Evolutionary conservation across 1,140 invertebrate genomes (phyloP), one percentile per base, ranked within the genome.

Genomic region (Caenorhabditis latens): DNA sequence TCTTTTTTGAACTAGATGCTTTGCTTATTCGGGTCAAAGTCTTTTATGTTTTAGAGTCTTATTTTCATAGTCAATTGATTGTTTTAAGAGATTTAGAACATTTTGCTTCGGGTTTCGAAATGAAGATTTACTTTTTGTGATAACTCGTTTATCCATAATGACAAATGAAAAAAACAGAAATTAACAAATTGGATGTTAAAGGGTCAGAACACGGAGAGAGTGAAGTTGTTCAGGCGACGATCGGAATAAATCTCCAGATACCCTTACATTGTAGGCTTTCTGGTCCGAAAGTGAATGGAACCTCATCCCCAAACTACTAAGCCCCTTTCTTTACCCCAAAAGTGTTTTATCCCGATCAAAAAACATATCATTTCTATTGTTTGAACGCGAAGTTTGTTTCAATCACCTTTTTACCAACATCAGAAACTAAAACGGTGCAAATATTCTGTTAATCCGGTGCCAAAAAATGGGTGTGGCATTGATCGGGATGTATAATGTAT

Each of bases 381-480:
- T 63, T 63, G 61, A 63, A 63, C 61, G 61, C 61, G 24, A 63
- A 32, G 24, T 63, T 63, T 63, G 61, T 63, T 63, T 63, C 61
- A 32, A 32, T 63, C 24, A 32, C 14, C 61, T 14, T 14, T 16
- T 58, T 3, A 7, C 8, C 55, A 63, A 24, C 24, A 63, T 32
- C 24, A 32, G 24, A 24, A 63, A 32, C 58, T 58, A 58, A 58
- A 58, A 32, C 0, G 19, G 24, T 40, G 21, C n/a, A 21, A 8
- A 58, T 58, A 58, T 32, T 32, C 8, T 21, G 61, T 11, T 63
- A 63, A 63, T 63, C 61, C 61, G 32, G 32, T 32, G 61, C 57
- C n/a, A 58, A 58, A 53, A 58, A 58, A 58, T 8, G 24, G 61
- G 61, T 24, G 61, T 24, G 9, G 61, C 61, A 32, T 11, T 63